These are phyloP conservation scores for Tenthredo distinguenda DNA, from an alignment of 2,888 invertebrate genomes.

Conservation along the genomic window DNA sequence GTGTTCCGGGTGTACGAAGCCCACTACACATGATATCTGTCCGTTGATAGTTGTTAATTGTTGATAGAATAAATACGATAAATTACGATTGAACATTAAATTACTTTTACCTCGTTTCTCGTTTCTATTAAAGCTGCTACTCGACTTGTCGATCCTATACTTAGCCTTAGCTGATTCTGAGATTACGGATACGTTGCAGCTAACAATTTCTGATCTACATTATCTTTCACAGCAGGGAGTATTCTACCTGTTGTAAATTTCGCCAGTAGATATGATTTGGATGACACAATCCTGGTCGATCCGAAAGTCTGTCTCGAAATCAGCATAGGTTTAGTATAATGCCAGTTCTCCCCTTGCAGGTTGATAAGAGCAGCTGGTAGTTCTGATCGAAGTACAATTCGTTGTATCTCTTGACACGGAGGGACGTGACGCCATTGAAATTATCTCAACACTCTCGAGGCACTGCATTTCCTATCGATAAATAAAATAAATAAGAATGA, in stretches of 20 bases:
- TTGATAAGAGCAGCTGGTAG: slow-evolving; percentile 38
- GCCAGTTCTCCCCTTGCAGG: background rate
- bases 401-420: slow-evolving; percentile 31
- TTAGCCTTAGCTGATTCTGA: background rate
- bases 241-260: background rate
- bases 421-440: slow-evolving; percentile 33
- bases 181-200: background rate
- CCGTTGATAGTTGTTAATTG: background rate
- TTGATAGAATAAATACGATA: slow-evolving; percentile 24
- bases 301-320: background rate
- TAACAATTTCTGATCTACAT: background rate
- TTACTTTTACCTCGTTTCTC: background rate
- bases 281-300: background rate
- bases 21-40: slow-evolving; percentile 21
- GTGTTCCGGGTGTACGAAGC: slow-evolving; percentile 32
- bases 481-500: background rate
- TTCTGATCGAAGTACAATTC: slow-evolving; percentile 29
- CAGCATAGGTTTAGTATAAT: slow-evolving; percentile 3
- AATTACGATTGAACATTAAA: background rate
- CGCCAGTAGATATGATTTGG: background rate
- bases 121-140: background rate
- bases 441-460: slow-evolving; percentile 42
- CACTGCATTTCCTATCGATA: slow-evolving; percentile 37
- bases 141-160: background rate
- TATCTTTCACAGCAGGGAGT: background rate